Evolutionary conservation across 2,888 invertebrate genomes (phyloP).

Genomic region (Sisyra nigra): DNA sequence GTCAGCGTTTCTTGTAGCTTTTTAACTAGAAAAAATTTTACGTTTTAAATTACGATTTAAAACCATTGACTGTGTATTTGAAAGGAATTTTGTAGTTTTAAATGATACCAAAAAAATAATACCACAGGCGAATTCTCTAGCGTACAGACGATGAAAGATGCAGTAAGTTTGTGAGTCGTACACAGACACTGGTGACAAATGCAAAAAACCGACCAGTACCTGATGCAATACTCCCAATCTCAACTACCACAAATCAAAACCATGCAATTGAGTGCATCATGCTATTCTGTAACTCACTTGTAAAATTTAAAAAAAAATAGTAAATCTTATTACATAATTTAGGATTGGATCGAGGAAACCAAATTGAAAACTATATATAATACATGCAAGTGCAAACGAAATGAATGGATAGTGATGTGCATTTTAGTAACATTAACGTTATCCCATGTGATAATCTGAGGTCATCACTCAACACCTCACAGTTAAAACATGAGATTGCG

Average conservation of each 20-base stretch:
- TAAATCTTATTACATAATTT: too few relatives aligned
- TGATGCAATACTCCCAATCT: slow-evolving; percentile 97
- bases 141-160: slow-evolving; percentile 3
- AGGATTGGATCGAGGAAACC: slow-evolving; percentile 16
- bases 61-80: not conserved
- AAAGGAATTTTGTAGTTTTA: not conserved
- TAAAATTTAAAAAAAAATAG: too few relatives aligned
- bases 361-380: slow-evolving; percentile 12
- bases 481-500: slow-evolving; percentile 99
- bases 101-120: too few relatives aligned
- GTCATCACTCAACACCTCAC: slow-evolving; percentile 51
- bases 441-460: slow-evolving; percentile 83
- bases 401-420: slow-evolving; percentile 11
- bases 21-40: slow-evolving; percentile 40
- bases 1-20: slow-evolving; percentile 54
- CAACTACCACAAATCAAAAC: slow-evolving; percentile 28
- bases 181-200: slow-evolving; percentile 68
- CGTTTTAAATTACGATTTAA: not conserved
- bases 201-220: slow-evolving; percentile 70
- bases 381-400: slow-evolving; percentile 16
- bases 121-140: too few relatives aligned
- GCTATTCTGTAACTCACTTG: slow-evolving; percentile 6
- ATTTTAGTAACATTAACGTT: slow-evolving; percentile 45
- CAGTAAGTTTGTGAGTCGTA: slow-evolving; percentile 63
- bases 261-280: slow-evolving; percentile 6